Base-by-base conservation (phyloP, 2,797 vertebrate genomes). In the Melanotaenia pygmaea region DNA sequence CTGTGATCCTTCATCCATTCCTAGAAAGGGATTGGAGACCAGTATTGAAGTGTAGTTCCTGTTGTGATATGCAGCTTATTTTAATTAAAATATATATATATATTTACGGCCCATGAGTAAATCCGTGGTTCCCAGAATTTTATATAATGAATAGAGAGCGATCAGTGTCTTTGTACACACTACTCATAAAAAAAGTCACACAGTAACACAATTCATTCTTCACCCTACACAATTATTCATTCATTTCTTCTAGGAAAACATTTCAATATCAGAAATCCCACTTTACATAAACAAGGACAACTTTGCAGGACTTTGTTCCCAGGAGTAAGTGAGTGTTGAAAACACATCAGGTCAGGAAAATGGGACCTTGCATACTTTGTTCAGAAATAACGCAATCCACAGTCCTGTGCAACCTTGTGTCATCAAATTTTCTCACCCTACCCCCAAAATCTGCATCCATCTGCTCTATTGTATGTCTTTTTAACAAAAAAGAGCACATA, bases 391-490 rank as follows among this genome's bases (percentile, higher is more conserved):
- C 34, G 34, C 37, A 60, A 38, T 13, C 22, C n/a, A 28, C 78
- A 80, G 13, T 34, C 64, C 72, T 64, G 72, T 65, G 67, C 68
- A 81, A 24, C 32, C 22, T 26, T 68, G 59, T 59, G 51, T 56
- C 45, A 32, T 53, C 53, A 53, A 70, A 59, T 43, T 32, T 45
- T 65, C 72, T 63, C 64, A 59, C 45, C 40, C 16, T 45, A 37
- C 38, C 13, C 40, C 16, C 43, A 47, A n/a, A 20, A 20, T 7
- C 18, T 47, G 20, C 20, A 20, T 6, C 6, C 20, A n/a, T 20
- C 1, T 47, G 1, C 7, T 45, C 40, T 45, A 45, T 45, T 45
- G 40, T 45, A 37, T 37, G 7, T 8, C 11, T 40, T 40, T 14
- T 40, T 18, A 20, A 45, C 14, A 18, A 45, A 45, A 18, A 45